These are phyloP conservation scores for Dendrolimus houi DNA, from an alignment of 2,888 invertebrate genomes.

Conservation along the genomic window DNA sequence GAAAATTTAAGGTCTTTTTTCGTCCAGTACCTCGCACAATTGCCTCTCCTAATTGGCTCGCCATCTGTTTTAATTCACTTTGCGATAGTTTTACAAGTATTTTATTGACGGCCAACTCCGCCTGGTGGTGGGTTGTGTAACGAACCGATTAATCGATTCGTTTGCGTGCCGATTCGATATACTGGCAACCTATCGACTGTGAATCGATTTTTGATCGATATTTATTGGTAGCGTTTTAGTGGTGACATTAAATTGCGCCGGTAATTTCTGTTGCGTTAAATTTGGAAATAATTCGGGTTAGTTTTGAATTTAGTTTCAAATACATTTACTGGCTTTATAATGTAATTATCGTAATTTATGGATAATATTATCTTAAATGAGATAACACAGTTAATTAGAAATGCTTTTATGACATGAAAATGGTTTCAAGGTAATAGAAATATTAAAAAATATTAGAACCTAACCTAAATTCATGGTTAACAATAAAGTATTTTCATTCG, in stretches of 20 bases:
- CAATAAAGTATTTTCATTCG: no score
- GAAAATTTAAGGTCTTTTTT: conserved; percentile 52
- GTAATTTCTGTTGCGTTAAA: neutral
- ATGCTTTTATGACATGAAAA: no score
- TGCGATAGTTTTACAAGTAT: conserved; percentile 76
- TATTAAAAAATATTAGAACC: no score
- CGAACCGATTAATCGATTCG: conserved; percentile 72
- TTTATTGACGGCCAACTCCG: conserved; percentile 74
- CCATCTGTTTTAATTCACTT: conserved; percentile 75
- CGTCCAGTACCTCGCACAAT: conserved; percentile 66
- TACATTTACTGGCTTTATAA: no score
- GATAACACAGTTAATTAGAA: no score
- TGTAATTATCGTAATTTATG: no score
- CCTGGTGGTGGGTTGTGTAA: conserved; percentile 58
- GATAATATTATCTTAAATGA: no score
- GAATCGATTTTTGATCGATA: neutral
- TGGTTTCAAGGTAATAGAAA: no score
- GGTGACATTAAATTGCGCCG: neutral
- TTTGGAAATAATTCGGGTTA: neutral
- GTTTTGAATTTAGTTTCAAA: neutral
- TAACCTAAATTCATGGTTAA: no score
- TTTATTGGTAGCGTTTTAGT: neutral
- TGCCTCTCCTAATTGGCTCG: conserved; percentile 73
- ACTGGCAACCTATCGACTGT: conserved; percentile 6
- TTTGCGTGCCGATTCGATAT: conserved; percentile 40